Percentiles rank a stretch among this genome's conserved stretches.
These are phyloP conservation scores for Sebastes itinus DNA, from an alignment of 2,797 vertebrate species.

Conservation along the genomic window DNA sequence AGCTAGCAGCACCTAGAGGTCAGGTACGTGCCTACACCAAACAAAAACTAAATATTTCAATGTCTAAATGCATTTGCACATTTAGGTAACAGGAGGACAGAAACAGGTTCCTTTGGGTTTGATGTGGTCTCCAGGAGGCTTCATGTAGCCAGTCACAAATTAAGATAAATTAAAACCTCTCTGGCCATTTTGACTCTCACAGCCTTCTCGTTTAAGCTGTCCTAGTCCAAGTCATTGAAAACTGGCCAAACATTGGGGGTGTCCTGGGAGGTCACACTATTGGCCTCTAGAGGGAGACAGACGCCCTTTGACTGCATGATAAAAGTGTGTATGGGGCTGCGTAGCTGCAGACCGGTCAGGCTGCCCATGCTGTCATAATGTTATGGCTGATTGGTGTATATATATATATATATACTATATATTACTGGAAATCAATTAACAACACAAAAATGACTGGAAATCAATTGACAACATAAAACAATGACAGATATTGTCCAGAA, in stretches of 20 bases:
- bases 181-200: not conserved
- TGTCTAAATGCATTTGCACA: too few species aligned
- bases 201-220: not conserved
- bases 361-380: too few species aligned
- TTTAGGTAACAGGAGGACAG: not conserved
- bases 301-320: not conserved
- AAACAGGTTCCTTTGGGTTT: not conserved
- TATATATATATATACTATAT: too few species aligned
- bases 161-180: not conserved
- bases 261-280: not conserved
- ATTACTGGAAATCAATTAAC: too few species aligned
- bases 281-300: constrained; percentile 27
- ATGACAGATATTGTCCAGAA: too few species aligned
- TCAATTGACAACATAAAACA: too few species aligned
- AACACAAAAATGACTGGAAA: too few species aligned
- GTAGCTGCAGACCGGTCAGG: too few species aligned
- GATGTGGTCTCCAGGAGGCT: not conserved
- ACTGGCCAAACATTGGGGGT: not conserved
- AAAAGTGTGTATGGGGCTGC: not conserved
- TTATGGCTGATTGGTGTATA: too few species aligned
- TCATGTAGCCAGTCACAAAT: not conserved
- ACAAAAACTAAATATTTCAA: too few species aligned
- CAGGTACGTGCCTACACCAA: too few species aligned
- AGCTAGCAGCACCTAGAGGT: too few species aligned
- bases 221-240: not conserved